These are phyloP conservation scores for Ganaspis sp. DNA, from an alignment of 1,140 invertebrate genomes.

Conservation along the genomic window DNA sequence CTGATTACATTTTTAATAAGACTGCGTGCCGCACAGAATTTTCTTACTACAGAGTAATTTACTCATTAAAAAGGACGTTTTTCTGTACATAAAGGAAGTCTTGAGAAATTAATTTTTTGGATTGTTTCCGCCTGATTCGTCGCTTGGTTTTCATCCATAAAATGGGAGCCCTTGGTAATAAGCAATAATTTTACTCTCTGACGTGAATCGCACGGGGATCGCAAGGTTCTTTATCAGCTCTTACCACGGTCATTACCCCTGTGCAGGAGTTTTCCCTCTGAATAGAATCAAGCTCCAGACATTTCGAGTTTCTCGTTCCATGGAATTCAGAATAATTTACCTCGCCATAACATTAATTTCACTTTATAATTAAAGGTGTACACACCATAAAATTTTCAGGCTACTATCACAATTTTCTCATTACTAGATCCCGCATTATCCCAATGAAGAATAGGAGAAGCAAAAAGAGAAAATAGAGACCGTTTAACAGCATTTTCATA, in stretches of 20 bases:
- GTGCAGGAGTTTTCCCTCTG: slow-evolving; percentile 16
- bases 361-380: slow-evolving; percentile 23
- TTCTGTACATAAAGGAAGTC: not conserved
- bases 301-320: slow-evolving; percentile 22
- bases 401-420: slow-evolving; percentile 4
- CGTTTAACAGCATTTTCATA: no score
- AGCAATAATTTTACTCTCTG: slow-evolving; percentile 26
- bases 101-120: not conserved
- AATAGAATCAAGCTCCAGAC: slow-evolving; percentile 27
- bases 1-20: no score
- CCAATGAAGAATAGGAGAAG: not conserved
- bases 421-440: not conserved
- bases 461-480: not conserved
- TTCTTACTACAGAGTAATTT: not conserved
- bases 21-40: no score
- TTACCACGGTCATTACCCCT: slow-evolving; percentile 28
- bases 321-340: slow-evolving; percentile 30
- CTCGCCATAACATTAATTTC: slow-evolving; percentile 21
- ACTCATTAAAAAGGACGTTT: not conserved
- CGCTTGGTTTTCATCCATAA: slow-evolving; percentile 12
- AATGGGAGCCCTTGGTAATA: slow-evolving; percentile 14
- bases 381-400: slow-evolving; percentile 4
- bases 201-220: slow-evolving; percentile 26
- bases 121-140: slow-evolving; percentile 1
- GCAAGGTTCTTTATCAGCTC: slow-evolving; percentile 26